phyloP scores from a whole-genome alignment of 2,888 invertebrate genomes.

The Synergus japonicus region DNA sequence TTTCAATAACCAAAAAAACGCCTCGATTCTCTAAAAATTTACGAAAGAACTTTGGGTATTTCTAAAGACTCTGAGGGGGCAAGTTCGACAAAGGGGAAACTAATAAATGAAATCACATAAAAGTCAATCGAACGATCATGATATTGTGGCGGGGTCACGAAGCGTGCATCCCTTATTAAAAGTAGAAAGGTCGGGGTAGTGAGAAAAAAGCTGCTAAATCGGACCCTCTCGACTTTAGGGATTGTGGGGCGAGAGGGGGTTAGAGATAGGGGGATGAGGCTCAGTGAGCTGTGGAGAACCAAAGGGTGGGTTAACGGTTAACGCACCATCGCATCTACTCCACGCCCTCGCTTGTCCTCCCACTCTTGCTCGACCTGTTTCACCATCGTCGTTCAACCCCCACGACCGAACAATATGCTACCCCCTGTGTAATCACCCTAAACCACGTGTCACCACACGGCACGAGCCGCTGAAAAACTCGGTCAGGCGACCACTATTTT shows the following conservation, averaged over 20 bases:
- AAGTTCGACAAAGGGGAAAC: constrained; percentile 39
- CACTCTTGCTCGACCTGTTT: constrained; percentile 58
- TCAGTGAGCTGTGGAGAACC: constrained; percentile 37
- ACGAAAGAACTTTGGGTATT: not conserved
- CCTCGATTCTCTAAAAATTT: no score
- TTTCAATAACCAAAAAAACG: no score
- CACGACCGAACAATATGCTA: constrained; percentile 68
- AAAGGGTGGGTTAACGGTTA: constrained; percentile 52
- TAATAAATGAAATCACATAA: constrained; percentile 61
- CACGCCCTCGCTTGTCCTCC: constrained; percentile 62
- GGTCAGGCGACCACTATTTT: constrained; percentile 63
- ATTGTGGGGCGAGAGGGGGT: constrained; percentile 21
- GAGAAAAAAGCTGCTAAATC: constrained; percentile 48
- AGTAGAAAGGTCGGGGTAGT: constrained; percentile 44
- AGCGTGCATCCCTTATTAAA: constrained; percentile 61
- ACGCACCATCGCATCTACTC: constrained; percentile 67
- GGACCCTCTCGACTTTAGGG: constrained; percentile 47
- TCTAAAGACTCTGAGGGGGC: constrained; percentile 28
- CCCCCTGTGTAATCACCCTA: constrained; percentile 69
- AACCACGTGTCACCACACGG: constrained; percentile 66
- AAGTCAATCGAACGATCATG: constrained; percentile 59
- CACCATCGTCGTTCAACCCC: constrained; percentile 48
- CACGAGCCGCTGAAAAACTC: constrained; percentile 64
- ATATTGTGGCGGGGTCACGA: constrained; percentile 59
- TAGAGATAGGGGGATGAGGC: constrained; percentile 44